Conservation (phyloP, 1,140 invertebrate species). For the Phymastichus coffea region DNA sequence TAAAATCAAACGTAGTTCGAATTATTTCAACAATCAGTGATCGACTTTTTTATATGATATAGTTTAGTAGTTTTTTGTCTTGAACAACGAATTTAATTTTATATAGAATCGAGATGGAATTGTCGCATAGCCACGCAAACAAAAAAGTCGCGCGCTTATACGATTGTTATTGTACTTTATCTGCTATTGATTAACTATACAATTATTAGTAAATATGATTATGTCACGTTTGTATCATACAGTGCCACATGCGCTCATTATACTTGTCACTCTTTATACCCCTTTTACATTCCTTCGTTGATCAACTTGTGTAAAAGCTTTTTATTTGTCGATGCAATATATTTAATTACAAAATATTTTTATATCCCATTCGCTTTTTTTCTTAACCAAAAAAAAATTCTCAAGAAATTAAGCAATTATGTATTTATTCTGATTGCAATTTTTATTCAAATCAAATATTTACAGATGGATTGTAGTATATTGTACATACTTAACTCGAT, state of each 20-base stretch:
- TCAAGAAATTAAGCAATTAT: background rate
- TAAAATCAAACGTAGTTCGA: no score
- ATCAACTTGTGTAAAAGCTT: conserved; percentile 14
- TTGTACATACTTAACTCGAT: no score
- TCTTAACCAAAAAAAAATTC: no score
- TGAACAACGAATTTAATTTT: no score
- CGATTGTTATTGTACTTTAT: conserved; percentile 7
- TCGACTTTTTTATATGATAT: no score
- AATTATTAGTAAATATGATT: conserved; percentile 14
- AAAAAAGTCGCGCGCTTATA: conserved; percentile 14
- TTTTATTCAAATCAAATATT: conserved; percentile 26
- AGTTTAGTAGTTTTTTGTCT: no score
- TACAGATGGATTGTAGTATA: no score
- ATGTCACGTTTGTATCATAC: conserved; percentile 23
- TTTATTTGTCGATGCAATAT: conserved; percentile 24
- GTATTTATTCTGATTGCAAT: background rate
- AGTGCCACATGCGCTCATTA: conserved; percentile 22
- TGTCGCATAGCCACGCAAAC: background rate
- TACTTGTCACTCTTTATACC: conserved; percentile 5
- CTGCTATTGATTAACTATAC: conserved; percentile 20
- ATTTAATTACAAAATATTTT: conserved; percentile 25
- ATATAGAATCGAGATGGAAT: no score
- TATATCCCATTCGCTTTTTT: background rate
- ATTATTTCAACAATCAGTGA: no score
- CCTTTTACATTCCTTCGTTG: conserved; percentile 14